Percentiles rank a stretch among this genome's conserved stretches.
Conservation (phyloP, 2,888 invertebrate genomes). For the Epirrita christyi region DNA sequence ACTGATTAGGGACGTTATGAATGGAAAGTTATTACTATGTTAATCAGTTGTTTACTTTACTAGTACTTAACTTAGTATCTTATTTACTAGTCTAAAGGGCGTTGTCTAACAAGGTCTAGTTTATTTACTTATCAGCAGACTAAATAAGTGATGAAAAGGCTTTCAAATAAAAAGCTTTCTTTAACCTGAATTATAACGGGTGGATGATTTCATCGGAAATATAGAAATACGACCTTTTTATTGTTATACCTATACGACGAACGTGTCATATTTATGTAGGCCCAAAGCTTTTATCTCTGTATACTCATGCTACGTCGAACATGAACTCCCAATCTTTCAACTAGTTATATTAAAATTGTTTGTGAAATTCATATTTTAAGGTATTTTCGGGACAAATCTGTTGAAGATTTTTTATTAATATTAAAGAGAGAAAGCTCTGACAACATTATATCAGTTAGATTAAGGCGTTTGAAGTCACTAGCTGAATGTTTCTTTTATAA, state of each 20-base stretch:
- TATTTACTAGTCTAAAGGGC: background rate
- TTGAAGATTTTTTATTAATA: too few species aligned
- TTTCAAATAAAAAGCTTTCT: slow-evolving; percentile 23
- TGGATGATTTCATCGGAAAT: slow-evolving; percentile 29
- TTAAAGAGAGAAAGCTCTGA: too few species aligned
- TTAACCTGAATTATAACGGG: slow-evolving; percentile 27
- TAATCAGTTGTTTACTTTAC: too few species aligned
- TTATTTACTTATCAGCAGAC: slow-evolving; percentile 6
- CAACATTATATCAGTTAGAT: too few species aligned
- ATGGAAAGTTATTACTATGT: too few species aligned
- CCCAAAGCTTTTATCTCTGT: slow-evolving; percentile 25
- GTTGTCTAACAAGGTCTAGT: background rate
- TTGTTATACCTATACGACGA: slow-evolving; percentile 15
- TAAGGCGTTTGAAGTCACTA: too few species aligned
- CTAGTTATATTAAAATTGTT: background rate
- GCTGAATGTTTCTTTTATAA: too few species aligned
- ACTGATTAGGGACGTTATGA: background rate
- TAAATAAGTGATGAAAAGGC: slow-evolving; percentile 21
- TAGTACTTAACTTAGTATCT: background rate
- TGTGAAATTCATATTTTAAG: background rate
- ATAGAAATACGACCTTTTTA: slow-evolving; percentile 32
- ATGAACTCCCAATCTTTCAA: slow-evolving; percentile 19
- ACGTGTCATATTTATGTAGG: slow-evolving; percentile 29
- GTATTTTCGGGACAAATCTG: slow-evolving; percentile 4
- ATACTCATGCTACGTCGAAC: slow-evolving; percentile 24